Conservation (phyloP, 2,797 vertebrate species). For the Aplochiton taeniatus region DNA sequence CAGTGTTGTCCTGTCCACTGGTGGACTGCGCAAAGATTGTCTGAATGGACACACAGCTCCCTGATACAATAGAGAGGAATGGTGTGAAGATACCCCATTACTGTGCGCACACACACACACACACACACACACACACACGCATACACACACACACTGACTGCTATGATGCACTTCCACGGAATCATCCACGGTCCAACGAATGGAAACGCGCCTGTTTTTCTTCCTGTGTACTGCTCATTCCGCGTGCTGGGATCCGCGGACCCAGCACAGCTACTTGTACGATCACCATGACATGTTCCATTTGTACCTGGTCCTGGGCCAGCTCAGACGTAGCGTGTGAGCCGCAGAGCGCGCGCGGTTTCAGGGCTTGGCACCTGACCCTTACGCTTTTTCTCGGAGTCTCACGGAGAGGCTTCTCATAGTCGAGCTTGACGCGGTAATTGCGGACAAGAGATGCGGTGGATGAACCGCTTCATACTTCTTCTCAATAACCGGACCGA, state of each 20-base stretch:
- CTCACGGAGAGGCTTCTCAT: not conserved
- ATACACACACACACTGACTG: not conserved
- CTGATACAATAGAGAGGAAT: not conserved
- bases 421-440: constrained; percentile 29
- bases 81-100: not conserved
- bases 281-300: too few relatives aligned
- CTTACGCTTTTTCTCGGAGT: too few relatives aligned
- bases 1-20: too few relatives aligned
- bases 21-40: too few relatives aligned
- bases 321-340: too few relatives aligned
- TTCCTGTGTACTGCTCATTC: not conserved
- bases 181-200: constrained; percentile 12
- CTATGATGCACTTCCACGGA: too few relatives aligned
- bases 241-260: too few relatives aligned
- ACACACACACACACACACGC: not conserved
- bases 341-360: too few relatives aligned
- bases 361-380: too few relatives aligned
- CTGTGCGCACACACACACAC: not conserved
- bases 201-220: constrained; percentile 10
- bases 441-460: constrained; percentile 25
- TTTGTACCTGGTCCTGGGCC: too few relatives aligned
- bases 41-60: too few relatives aligned
- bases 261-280: too few relatives aligned
- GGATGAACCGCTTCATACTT: constrained; percentile 13
- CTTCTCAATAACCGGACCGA: constrained; percentile 17